Base-by-base conservation (phyloP, 92 coral and sea anemone species). In the Pocillopora meandrina region DNA sequence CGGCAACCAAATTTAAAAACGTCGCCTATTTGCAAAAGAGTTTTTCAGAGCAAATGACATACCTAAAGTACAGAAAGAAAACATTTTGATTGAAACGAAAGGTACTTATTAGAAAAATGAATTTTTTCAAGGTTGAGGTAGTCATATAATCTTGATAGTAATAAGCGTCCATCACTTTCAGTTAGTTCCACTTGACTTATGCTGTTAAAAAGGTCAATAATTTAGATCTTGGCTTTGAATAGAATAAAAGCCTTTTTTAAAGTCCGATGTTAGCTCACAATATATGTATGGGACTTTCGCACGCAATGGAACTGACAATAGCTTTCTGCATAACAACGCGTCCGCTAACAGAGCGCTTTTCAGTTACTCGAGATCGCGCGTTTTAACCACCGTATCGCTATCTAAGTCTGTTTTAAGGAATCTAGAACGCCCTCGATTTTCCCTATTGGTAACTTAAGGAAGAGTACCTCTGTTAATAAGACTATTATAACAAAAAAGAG, bases 171-270 rank as follows among this genome's bases (percentile, higher is more conserved):
- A 60, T 61, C 21, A 26, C 61, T 16, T 20, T 26, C 56, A 15
- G 19, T n/a, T 35, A 19, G 74, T 66, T 79, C 64, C 74, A 66
- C 74, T 80, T 80, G 84, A 80, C 76, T 76, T 56, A 12, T 18
- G 31, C 23, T 58, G 15, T 2, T 56, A 67, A 67, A 56, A 9
- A 57, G 84, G 76, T 57, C 75, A 69, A 23, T 14, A 56, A 80
- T 57, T 67, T 80, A 19, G 55, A 79, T 1, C 35, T 62, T 12
- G 23, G 8, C 60, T 62, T 75, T 77, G 82, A 10, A 52, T 79
- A 55, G 62, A 20, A 79, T 65, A 20, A 79, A 52, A 31, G 83
- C 74, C 63, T 67, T 52, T 52, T 65, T 63, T 55, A 65, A 66
- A 34, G 16, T 31, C 23, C 61, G 55, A 26, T 52, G 83, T 65